phyloP scores from a whole-genome alignment of 2,113 vertebrate genomes.

The Catharus fuscescens region DNA sequence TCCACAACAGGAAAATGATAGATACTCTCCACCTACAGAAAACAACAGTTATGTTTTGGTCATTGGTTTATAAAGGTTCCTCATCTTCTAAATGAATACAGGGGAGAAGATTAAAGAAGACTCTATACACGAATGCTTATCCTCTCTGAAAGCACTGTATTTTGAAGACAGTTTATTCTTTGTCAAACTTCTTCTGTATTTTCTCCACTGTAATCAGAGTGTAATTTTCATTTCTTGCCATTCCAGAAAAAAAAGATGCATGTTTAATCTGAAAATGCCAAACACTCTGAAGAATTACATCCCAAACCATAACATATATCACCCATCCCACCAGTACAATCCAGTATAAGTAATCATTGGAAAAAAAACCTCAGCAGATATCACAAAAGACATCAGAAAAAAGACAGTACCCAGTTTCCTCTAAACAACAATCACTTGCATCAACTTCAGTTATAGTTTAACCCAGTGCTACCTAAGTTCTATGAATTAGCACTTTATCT shows the following conservation, averaged over 20 bases:
- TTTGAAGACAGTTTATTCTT: neutral
- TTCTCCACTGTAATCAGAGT: neutral
- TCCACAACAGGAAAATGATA: conserved; percentile 12
- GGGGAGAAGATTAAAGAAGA: neutral
- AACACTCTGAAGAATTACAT: neutral
- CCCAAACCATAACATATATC: neutral
- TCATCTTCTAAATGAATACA: neutral
- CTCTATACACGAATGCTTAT: neutral
- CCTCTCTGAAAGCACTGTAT: neutral
- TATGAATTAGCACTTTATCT: neutral
- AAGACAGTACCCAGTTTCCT: neutral
- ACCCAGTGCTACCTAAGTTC: neutral
- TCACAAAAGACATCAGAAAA: neutral
- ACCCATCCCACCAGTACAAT: neutral
- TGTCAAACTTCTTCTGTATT: neutral
- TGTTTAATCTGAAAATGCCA: neutral
- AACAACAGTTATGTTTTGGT: neutral
- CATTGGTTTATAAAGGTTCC: neutral
- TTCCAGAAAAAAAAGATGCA: neutral
- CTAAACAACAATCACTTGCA: neutral
- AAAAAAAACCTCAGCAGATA: neutral
- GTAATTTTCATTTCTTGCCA: neutral
- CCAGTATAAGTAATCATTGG: neutral
- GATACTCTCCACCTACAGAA: neutral
- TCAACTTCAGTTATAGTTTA: neutral